Conservation (phyloP, 1,140 invertebrate species). For the Nymphalis io region DNA sequence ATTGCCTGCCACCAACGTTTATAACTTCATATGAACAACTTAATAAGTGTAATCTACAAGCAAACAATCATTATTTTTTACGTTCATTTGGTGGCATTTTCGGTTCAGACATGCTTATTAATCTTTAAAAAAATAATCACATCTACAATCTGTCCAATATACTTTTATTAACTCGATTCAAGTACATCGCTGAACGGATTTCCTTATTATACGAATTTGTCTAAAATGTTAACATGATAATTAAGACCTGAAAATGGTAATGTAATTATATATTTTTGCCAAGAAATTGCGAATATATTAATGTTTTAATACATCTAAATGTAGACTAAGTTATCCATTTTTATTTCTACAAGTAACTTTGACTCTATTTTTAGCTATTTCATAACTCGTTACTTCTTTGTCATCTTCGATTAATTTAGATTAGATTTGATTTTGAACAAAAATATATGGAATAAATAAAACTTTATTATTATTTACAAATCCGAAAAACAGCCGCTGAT, state of each 20-base stretch:
- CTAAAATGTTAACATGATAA: conserved; percentile 3
- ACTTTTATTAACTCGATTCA: not conserved
- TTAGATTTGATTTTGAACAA: no score
- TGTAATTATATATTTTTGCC: not conserved
- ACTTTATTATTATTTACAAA: no score
- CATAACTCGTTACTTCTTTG: no score
- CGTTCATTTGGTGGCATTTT: not conserved
- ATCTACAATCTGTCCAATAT: not conserved
- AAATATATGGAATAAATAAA: no score
- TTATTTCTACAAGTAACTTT: no score
- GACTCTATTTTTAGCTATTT: no score
- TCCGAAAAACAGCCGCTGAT: no score
- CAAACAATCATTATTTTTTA: conserved; percentile 26
- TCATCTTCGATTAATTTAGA: no score
- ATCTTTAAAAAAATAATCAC: not conserved
- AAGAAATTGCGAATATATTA: no score
- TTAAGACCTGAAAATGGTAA: not conserved
- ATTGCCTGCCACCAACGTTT: conserved; percentile 38
- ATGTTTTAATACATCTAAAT: no score
- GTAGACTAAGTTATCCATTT: no score
- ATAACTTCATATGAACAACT: conserved; percentile 33
- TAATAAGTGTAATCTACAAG: conserved; percentile 34
- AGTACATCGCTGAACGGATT: conserved; percentile 9
- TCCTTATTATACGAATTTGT: conserved; percentile 7
- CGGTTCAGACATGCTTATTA: not conserved